Conservation (phyloP, 2,797 vertebrate genomes). For the Rhyacichthys aspro region DNA sequence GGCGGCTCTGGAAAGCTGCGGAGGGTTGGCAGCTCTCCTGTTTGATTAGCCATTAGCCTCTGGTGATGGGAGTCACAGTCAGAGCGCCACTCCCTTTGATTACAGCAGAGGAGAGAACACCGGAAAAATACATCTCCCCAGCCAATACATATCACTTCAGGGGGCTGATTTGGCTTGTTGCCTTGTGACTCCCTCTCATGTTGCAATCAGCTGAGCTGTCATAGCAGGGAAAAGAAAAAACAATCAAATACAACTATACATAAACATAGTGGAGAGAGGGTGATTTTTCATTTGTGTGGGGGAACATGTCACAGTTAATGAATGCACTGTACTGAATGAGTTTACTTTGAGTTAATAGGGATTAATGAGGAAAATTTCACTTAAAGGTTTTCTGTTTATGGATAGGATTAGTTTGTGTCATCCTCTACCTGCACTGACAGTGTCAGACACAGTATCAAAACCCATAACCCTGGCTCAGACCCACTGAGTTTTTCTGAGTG, state of each 20-base stretch:
- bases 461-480: too few species aligned
- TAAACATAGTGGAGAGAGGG: conserved; percentile 24
- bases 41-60: conserved; percentile 77
- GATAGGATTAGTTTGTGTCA: too few species aligned
- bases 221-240: conserved; percentile 33
- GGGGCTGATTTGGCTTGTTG: conserved; percentile 80
- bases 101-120: conserved; percentile 60
- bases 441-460: too few species aligned
- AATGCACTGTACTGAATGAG: not conserved
- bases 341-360: conserved; percentile 1
- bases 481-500: too few species aligned
- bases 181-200: conserved; percentile 46
- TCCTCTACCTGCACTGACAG: too few species aligned
- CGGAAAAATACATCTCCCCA: conserved; percentile 55
- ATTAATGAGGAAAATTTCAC: not conserved
- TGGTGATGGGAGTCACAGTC: conserved; percentile 66
- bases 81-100: conserved; percentile 72
- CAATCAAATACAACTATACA: conserved; percentile 32
- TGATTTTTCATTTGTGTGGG: conserved; percentile 7
- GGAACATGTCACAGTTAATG: conserved; percentile 6
- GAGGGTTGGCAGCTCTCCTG: conserved; percentile 49
- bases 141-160: conserved; percentile 68
- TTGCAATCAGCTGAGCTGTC: conserved; percentile 72
- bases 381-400: not conserved
- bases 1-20: conserved; percentile 36